Base-by-base conservation (phyloP, 2,113 vertebrate genomes). In the Hyaena hyaena region DNA sequence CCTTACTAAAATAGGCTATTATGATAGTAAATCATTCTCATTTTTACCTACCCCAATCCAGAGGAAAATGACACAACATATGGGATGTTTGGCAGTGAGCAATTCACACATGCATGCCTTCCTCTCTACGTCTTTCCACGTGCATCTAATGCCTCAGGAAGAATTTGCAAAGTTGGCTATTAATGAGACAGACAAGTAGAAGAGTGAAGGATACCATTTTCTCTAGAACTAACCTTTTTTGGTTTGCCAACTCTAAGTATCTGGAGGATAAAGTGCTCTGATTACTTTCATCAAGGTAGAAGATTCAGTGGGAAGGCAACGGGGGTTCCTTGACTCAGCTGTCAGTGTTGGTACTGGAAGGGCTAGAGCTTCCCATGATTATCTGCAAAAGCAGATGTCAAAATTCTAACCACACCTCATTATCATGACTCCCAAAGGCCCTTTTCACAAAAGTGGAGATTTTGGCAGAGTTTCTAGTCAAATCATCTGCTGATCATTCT, bases 121-220 rank as follows among this genome's bases (percentile, higher is more conserved):
- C 43, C 23, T 58, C n/a, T 74, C 35, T n/a, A 4, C 7, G 17
- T 87, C 68, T 80, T 80, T 35, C 31, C 74, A 16, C 16, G 26
- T 88, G 74, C 74, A 61, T 50, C 84, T 93, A 35, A 86, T 55
- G 96, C 50, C 90, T 97, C 53, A 39, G n/a, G 88, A 50, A 85
- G 66, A 94, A 87, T 23, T 50, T 53, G 21, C 39, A 89, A 92
- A 85, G 61, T 74, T 93, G 63, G 50, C 53, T 93, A 93, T 26
- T 71, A 81, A 50, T 97, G 95, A 96, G 76, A 76, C 33, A 94
- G 91, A 88, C 73, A 92, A 89, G 61, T 35, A 82, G 28, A 63
- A 77, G 16, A 90, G 77, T 4, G 35, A 85, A 68, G 55, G 66
- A 61, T 88, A 35, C n/a, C 19, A 7, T 8, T 86, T 83, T 86